Conservation (phyloP, 2,888 invertebrate species). For the Drosophila sordidula region DNA sequence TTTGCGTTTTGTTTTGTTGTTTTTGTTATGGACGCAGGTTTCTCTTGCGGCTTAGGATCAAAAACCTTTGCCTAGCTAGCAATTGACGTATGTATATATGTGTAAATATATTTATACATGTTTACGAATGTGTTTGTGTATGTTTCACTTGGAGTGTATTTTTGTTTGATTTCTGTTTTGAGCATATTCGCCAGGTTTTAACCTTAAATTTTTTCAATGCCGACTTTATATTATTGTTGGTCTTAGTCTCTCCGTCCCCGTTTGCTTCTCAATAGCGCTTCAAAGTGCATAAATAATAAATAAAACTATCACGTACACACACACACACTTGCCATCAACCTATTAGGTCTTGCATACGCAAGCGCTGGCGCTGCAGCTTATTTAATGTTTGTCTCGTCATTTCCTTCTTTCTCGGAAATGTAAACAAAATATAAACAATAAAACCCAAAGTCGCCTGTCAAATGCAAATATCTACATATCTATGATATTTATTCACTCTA, state of each 20-base stretch:
- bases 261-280: conserved; percentile 12
- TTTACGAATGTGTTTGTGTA: conserved; percentile 6
- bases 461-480: conserved; percentile 18
- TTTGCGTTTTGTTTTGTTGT: conserved; percentile 25
- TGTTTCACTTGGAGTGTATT: conserved; percentile 36
- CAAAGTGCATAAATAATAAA: conserved; percentile 62
- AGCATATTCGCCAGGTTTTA: conserved; percentile 53
- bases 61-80: conserved; percentile 67
- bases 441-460: conserved; percentile 20
- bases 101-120: conserved; percentile 12
- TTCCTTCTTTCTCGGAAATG: conserved; percentile 69
- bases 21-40: conserved; percentile 54
- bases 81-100: conserved; percentile 4
- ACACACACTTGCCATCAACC: conserved; percentile 20
- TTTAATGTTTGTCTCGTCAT: conserved; percentile 58
- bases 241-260: conserved; percentile 6
- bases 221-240: conserved; percentile 37
- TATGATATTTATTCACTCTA: conserved; percentile 30
- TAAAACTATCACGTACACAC: conserved; percentile 73
- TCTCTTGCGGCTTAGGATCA: conserved; percentile 70
- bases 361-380: conserved; percentile 31
- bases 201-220: conserved; percentile 74
- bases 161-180: conserved; percentile 60
- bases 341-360: conserved; percentile 47
- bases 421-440: conserved; percentile 55